Percentiles rank a stretch among this genome's conserved stretches.
These are phyloP conservation scores for Peromyscus californicus DNA, from an alignment of 2,113 vertebrate genomes.

Conservation along the genomic window DNA sequence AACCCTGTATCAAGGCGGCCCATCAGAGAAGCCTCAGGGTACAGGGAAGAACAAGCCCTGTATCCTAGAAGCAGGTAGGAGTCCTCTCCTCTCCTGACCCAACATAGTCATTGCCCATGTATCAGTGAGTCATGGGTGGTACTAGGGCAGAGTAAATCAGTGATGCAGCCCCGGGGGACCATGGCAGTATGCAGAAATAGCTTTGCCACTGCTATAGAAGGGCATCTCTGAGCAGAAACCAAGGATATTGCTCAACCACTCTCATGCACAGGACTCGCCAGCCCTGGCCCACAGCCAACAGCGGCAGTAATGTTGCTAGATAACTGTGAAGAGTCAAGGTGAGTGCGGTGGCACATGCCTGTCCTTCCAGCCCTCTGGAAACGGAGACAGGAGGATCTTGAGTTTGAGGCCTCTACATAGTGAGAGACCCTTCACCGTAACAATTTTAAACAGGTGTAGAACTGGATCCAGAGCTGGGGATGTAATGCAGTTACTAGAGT, in stretches of 20 bases:
- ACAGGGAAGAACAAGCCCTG: not conserved
- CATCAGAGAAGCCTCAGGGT: not conserved
- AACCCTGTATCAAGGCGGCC: too few species aligned
- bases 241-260: accelerated
- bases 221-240: not conserved
- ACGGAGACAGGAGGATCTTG: not conserved
- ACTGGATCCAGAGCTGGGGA: not conserved
- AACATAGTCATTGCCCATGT: accelerated
- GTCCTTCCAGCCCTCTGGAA: not conserved
- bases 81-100: not conserved
- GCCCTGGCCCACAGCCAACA: not conserved
- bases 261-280: accelerated
- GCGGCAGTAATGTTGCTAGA: not conserved
- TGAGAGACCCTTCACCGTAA: not conserved
- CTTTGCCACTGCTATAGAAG: too few species aligned
- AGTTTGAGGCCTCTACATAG: not conserved
- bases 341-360: not conserved
- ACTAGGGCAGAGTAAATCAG: not conserved
- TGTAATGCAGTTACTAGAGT: not conserved
- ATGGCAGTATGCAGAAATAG: not conserved
- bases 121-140: accelerated
- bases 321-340: not conserved
- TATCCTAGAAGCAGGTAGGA: not conserved
- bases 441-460: not conserved
- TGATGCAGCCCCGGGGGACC: accelerated